Evolutionary conservation across 2,888 invertebrate species (phyloP).

Genomic region (Dysmachus trigonus): DNA sequence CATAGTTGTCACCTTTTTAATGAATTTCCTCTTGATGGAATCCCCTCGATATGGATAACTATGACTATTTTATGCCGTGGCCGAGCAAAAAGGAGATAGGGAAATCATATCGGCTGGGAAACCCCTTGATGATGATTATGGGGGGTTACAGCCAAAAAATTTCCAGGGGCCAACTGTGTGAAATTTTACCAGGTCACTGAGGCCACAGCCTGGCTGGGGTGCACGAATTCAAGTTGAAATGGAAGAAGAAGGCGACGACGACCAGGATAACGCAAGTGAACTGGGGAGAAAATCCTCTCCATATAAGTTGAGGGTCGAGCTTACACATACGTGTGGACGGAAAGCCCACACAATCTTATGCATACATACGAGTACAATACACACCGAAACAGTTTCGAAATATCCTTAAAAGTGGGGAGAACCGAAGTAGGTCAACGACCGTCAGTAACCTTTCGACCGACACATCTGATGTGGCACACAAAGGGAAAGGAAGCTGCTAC

Average conservation of each 20-base stretch:
- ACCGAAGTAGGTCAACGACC: conserved; percentile 16
- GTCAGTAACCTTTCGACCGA: conserved; percentile 26
- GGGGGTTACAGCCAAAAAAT: conserved; percentile 15
- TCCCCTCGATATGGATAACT: background rate
- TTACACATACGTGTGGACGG: background rate
- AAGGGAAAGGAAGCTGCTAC: conserved; percentile 1
- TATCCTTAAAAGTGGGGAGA: background rate
- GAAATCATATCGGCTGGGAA: background rate
- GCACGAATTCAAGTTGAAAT: conserved; percentile 17
- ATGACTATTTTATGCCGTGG: background rate
- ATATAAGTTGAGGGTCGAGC: conserved; percentile 35
- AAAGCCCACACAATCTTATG: background rate
- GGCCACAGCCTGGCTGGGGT: conserved; percentile 1
- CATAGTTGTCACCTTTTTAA: background rate
- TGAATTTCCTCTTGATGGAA: background rate
- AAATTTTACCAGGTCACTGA: conserved; percentile 28
- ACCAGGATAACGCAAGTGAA: background rate
- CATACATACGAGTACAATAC: too few species aligned
- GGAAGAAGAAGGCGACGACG: background rate
- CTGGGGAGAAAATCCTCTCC: background rate
- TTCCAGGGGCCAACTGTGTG: conserved; percentile 26
- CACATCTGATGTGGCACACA: conserved; percentile 5
- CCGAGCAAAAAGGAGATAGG: background rate
- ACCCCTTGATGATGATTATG: background rate
- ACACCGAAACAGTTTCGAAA: background rate